These are phyloP conservation scores for Brachypodius melanocephalos DNA, from an alignment of 2,113 vertebrate genomes.

Conservation along the genomic window DNA sequence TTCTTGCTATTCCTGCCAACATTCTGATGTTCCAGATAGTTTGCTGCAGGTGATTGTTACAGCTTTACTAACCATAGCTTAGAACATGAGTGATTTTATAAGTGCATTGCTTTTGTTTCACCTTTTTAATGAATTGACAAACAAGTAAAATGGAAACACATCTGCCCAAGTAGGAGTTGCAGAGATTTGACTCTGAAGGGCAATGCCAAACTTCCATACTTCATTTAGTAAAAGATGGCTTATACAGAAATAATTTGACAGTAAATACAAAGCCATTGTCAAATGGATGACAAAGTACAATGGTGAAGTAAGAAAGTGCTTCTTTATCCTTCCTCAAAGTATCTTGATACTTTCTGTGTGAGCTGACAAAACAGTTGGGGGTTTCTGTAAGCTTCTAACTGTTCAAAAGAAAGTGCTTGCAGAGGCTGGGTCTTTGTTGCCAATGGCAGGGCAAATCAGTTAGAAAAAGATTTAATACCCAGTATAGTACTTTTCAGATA, in stretches of 20 bases:
- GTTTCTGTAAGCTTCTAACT: background rate
- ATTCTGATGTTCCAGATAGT: background rate
- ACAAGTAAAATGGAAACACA: background rate
- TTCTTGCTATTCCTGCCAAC: background rate
- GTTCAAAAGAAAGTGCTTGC: background rate
- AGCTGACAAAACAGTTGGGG: background rate
- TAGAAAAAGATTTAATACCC: background rate
- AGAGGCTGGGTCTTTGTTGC: background rate
- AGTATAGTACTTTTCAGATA: background rate
- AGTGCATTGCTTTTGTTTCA: background rate
- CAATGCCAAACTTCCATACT: background rate
- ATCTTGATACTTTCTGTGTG: background rate
- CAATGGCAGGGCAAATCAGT: background rate
- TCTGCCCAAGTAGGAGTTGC: background rate
- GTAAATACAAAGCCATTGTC: background rate
- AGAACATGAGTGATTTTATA: background rate
- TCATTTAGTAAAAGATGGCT: background rate
- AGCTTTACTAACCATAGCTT: background rate
- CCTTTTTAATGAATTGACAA: background rate
- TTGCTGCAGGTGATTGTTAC: accelerated
- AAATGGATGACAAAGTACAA: background rate
- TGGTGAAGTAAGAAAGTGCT: background rate
- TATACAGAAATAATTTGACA: background rate
- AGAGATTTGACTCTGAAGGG: background rate
- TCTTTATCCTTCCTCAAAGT: background rate